phyloP scores from a whole-genome alignment of 2,113 vertebrate species.

The Cyanoderma ruficeps region DNA sequence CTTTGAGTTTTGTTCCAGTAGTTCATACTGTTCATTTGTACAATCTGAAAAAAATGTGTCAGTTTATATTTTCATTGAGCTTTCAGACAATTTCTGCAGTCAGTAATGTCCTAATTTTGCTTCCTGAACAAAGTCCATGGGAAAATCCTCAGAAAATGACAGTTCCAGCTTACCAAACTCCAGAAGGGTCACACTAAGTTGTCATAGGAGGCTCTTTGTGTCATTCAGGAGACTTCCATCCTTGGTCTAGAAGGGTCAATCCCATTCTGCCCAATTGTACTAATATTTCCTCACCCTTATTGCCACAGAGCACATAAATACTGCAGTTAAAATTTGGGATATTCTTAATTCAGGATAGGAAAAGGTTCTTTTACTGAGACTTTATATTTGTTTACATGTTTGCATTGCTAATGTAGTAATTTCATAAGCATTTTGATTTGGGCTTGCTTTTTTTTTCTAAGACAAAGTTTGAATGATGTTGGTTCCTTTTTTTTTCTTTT shows the following conservation, averaged over 20 bases:
- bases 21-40: neutral
- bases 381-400: neutral
- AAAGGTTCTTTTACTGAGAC: neutral
- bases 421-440: neutral
- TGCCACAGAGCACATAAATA: neutral
- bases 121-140: neutral
- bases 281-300: neutral
- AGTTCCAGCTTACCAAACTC: neutral
- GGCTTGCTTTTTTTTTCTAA: neutral
- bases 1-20: neutral
- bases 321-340: neutral
- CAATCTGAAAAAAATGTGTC: neutral
- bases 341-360: neutral
- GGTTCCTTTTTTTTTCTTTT: neutral
- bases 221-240: neutral
- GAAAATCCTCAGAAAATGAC: neutral
- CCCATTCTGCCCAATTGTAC: accelerated
- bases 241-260: neutral
- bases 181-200: neutral
- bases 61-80: neutral
- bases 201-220: neutral
- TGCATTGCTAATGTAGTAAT: neutral
- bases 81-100: neutral
- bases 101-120: neutral
- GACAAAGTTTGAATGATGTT: neutral